phyloP scores from a whole-genome alignment of 2,113 vertebrate genomes.

The Diadophis punctatus region DNA sequence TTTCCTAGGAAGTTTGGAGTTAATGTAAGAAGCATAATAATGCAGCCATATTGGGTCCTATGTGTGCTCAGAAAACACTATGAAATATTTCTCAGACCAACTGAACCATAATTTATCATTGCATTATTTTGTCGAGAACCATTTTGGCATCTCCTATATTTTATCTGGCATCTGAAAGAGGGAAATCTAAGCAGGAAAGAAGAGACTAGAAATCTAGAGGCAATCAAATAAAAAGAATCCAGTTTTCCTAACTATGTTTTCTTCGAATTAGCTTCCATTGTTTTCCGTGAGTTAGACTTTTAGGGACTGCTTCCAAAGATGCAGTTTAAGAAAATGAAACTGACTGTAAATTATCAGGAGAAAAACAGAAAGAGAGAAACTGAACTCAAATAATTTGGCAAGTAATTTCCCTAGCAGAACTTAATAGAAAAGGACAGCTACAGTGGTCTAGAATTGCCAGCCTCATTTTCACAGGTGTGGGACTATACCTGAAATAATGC shows the following conservation, averaged over 20 bases:
- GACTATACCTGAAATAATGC: conserved; percentile 45
- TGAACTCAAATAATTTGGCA: not conserved
- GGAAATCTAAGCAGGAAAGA: not conserved
- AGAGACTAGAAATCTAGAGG: not conserved
- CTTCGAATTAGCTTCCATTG: not conserved
- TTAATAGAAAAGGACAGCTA: not conserved
- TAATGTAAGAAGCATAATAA: not conserved
- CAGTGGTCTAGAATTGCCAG: not conserved
- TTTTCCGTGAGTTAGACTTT: not conserved
- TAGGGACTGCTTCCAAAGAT: not conserved
- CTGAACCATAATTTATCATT: fast-evolving
- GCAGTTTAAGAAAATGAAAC: not conserved
- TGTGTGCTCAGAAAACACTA: not conserved
- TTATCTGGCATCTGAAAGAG: not conserved
- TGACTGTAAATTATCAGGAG: not conserved
- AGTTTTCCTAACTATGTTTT: not conserved
- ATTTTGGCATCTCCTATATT: not conserved
- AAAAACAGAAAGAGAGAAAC: not conserved
- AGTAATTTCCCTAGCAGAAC: not conserved
- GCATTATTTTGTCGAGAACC: not conserved
- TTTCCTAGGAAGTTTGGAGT: not conserved
- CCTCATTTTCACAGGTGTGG: conserved; percentile 51
- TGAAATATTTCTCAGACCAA: not conserved
- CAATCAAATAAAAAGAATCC: not conserved
- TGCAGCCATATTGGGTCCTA: not conserved